A percentile compares a stretch with the other conserved stretches of the same genome.
These are phyloP conservation scores for Drosophila setosimentum DNA, from an alignment of 2,888 invertebrate species.

Conservation along the genomic window DNA sequence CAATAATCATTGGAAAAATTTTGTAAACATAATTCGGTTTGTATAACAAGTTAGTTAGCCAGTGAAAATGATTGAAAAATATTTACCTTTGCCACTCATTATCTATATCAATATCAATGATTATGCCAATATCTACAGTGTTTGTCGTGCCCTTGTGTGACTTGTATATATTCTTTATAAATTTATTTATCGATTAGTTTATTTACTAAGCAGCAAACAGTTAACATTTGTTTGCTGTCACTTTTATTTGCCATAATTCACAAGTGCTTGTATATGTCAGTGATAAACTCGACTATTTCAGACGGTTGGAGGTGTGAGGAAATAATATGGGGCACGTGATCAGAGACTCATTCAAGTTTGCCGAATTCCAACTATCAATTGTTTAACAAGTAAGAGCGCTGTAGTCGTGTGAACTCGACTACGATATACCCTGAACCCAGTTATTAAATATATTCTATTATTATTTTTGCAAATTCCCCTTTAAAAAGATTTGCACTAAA, in stretches of 20 bases:
- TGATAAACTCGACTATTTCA: conserved; percentile 50
- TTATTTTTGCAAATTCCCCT: too few relatives aligned
- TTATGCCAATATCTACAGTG: conserved; percentile 53
- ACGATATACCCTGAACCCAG: too few relatives aligned
- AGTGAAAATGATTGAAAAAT: conserved; percentile 61
- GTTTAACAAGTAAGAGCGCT: too few relatives aligned
- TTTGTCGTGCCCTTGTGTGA: conserved; percentile 61
- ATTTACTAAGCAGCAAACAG: conserved; percentile 58
- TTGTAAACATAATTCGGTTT: conserved; percentile 24
- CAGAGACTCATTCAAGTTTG: neutral
- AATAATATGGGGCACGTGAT: conserved; percentile 56
- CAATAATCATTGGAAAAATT: conserved; percentile 29
- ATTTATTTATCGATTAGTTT: conserved; percentile 62
- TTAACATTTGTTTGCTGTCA: conserved; percentile 57
- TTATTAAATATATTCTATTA: too few relatives aligned
- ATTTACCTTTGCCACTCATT: conserved; percentile 61
- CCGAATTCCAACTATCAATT: conserved; percentile 9
- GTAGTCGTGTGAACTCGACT: too few relatives aligned
- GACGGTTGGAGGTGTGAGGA: neutral
- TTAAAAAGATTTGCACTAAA: too few relatives aligned
- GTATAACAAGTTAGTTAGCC: conserved; percentile 34
- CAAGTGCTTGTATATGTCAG: conserved; percentile 69
- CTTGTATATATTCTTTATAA: conserved; percentile 37
- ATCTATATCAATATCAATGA: conserved; percentile 55
- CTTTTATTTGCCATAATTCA: conserved; percentile 71